These are phyloP conservation scores for Calameuta pallipes DNA, from an alignment of 2,888 invertebrate genomes.

Conservation along the genomic window DNA sequence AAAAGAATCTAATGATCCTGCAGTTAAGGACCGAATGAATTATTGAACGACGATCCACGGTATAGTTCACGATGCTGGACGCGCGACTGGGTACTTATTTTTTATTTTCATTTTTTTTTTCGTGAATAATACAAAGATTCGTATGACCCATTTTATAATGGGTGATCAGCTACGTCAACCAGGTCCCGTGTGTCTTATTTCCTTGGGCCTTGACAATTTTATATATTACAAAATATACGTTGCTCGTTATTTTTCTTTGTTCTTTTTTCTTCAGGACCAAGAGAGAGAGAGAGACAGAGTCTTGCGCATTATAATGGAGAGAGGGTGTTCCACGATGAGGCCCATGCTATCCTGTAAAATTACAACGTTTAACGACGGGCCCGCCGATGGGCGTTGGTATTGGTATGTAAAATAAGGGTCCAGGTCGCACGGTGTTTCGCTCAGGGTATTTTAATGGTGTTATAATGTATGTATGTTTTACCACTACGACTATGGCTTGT, in stretches of 20 bases:
- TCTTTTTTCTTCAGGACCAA: too few relatives aligned
- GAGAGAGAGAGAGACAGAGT: background rate
- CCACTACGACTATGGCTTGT: conserved; percentile 40
- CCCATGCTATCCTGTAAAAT: conserved; percentile 27
- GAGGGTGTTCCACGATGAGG: background rate
- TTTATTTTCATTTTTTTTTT: too few relatives aligned
- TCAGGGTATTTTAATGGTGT: conserved; percentile 61
- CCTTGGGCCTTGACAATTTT: too few relatives aligned
- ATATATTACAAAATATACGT: too few relatives aligned
- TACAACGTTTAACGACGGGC: conserved; percentile 49
- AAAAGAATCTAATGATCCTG: conserved; percentile 57
- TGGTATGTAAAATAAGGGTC: conserved; percentile 53
- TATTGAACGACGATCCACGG: background rate
- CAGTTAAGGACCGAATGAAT: conserved; percentile 5
- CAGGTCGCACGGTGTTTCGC: conserved; percentile 49
- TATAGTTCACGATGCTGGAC: too few relatives aligned
- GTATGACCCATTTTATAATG: too few relatives aligned
- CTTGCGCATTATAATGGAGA: background rate
- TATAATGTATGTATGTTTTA: conserved; percentile 65
- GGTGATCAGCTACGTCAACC: too few relatives aligned
- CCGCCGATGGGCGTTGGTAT: conserved; percentile 27
- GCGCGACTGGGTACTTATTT: too few relatives aligned
- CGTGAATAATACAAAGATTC: too few relatives aligned
- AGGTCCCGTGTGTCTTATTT: too few relatives aligned
- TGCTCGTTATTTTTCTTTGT: too few relatives aligned